Conservation (phyloP, 2,888 invertebrate species). For the Leptopilina syphax region DNA sequence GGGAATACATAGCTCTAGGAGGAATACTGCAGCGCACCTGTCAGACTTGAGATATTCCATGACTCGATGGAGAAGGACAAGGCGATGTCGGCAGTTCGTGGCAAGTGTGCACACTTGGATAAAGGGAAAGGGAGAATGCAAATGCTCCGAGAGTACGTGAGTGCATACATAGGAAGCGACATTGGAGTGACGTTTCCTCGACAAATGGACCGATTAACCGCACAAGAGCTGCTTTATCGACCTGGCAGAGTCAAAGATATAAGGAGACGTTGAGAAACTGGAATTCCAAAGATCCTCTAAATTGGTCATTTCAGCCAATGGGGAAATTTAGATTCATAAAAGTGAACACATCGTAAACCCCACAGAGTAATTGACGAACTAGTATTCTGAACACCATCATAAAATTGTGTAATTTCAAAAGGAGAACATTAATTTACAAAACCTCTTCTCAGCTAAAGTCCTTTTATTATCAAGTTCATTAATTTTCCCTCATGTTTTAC, state of each 20-base stretch:
- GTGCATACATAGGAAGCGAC: slow-evolving; percentile 48
- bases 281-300: slow-evolving; percentile 12
- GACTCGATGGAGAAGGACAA: slow-evolving; percentile 8
- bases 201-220: slow-evolving; percentile 53
- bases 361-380: background rate
- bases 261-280: background rate
- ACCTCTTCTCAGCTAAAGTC: too few relatives aligned
- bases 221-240: slow-evolving; percentile 30
- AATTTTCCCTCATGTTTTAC: background rate
- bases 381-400: background rate
- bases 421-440: slow-evolving; percentile 8
- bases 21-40: slow-evolving; percentile 23
- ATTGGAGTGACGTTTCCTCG: slow-evolving; percentile 52
- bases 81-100: slow-evolving; percentile 24
- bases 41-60: slow-evolving; percentile 24
- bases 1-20: slow-evolving; percentile 2
- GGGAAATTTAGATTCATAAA: background rate
- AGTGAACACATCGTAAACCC: background rate
- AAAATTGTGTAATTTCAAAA: slow-evolving; percentile 7
- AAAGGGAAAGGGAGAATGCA: slow-evolving; percentile 47
- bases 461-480: too few relatives aligned
- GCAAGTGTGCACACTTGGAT: slow-evolving; percentile 10
- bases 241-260: background rate
- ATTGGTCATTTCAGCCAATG: slow-evolving; percentile 18
- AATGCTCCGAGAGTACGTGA: slow-evolving; percentile 55